Percentiles rank a stretch among this genome's conserved stretches.
phyloP scores from a whole-genome alignment of 2,797 vertebrate genomes.

The Austrolebias charrua region DNA sequence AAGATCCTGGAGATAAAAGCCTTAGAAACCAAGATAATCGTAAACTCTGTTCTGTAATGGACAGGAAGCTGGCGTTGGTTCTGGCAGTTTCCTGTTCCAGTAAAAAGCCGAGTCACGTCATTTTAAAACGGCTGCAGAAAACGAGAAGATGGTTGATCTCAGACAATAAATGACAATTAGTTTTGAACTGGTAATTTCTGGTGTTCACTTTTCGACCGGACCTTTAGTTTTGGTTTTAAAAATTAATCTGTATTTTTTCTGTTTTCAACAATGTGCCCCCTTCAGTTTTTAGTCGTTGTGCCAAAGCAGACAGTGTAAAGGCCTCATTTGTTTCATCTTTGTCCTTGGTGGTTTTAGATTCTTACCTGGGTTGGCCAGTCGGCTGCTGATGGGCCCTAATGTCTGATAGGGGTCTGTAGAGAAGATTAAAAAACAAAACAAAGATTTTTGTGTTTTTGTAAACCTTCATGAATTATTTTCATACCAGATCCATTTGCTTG shows the following conservation, averaged over 20 bases:
- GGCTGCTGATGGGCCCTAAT: conserved; percentile 84
- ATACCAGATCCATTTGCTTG: too few species aligned
- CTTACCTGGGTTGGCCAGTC: conserved; percentile 87
- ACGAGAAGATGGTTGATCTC: too few species aligned
- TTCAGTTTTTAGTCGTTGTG: conserved; percentile 16
- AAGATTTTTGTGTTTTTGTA: background rate
- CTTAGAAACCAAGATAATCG: too few species aligned
- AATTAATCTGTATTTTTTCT: too few species aligned
- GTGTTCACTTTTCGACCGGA: conserved; percentile 5
- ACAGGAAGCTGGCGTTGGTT: too few species aligned
- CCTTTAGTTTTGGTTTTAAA: background rate
- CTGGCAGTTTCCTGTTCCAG: too few species aligned
- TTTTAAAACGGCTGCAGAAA: too few species aligned
- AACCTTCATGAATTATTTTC: too few species aligned
- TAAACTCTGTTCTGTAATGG: too few species aligned
- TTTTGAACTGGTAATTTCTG: background rate
- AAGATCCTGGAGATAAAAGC: too few species aligned
- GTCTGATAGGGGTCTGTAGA: conserved; percentile 85
- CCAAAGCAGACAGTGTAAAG: conserved; percentile 78
- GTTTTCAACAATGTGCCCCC: conserved; percentile 11
- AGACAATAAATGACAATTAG: too few species aligned
- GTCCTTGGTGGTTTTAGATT: conserved; percentile 2
- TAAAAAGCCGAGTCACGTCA: too few species aligned
- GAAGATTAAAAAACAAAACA: conserved; percentile 16
- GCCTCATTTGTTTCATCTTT: conserved; percentile 70